Evolutionary conservation across 2,797 vertebrate genomes (phyloP), one percentile per base, ranked within the genome.

Genomic region (Hemibagrus guttatus): DNA sequence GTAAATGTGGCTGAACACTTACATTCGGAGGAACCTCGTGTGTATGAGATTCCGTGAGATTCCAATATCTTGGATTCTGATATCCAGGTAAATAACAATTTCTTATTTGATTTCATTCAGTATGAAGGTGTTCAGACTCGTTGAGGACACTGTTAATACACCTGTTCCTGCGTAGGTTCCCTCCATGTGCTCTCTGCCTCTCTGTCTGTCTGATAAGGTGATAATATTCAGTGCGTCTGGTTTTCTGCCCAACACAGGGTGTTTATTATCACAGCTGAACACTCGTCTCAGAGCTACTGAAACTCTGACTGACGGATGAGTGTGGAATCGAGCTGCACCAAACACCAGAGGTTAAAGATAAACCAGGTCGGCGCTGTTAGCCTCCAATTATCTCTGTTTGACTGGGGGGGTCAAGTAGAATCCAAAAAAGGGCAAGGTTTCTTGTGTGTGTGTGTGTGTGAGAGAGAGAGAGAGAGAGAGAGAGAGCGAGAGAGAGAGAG

Each of bases 321-420:
- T 46, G 54, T 72, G 66, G 66, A 86, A 76, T 78, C 35, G n/a
- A 49, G 83, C 86, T 84, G 89, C 84, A 64, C 71, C 88, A 87
- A 89, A 88, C 89, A 86, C 46, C 83, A 76, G 81, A 31, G 86
- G 87, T 89, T 91, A 91, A 91, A 90, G 74, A 89, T 91, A 89
- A 91, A 88, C 87, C 56, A 72, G 39, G 31, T 6, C 35, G 21
- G 35, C 28, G 49, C 79, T 68, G 64, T 69, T 81, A 35, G 42
- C 72, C 78, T 16, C 63, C 69, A 85, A 84, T 85, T 89, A 86
- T 86, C 84, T 85, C 26, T 19, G 86, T 82, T 88, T 89, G 85
- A 83, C 81, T 82, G 54, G 61, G 64, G 87, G 83, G 87, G 81
- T 86, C 87, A 87, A 74, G 82, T 35, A 69, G 87, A 83, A 76